These are phyloP conservation scores for Lepus timidus DNA, from an alignment of 2,113 vertebrate species.

Conservation along the genomic window DNA sequence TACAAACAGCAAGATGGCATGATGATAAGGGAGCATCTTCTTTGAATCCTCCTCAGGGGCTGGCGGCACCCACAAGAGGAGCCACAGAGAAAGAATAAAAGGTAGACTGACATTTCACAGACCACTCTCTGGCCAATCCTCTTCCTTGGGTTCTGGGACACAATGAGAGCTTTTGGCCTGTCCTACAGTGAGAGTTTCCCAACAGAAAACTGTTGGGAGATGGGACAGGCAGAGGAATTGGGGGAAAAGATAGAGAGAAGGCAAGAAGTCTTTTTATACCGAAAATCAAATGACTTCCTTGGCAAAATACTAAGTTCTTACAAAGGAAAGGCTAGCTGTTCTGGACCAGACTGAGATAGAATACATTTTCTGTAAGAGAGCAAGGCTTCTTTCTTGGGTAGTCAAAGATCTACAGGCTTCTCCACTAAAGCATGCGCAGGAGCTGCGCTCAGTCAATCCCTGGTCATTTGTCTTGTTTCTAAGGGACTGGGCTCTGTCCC, in stretches of 20 bases:
- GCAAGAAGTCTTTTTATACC: neutral
- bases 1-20: no score
- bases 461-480: neutral
- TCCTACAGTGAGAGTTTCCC: neutral
- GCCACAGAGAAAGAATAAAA: no score
- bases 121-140: rapidly evolving
- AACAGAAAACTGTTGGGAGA: neutral
- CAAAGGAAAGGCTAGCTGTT: neutral
- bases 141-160: neutral
- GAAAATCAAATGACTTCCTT: neutral
- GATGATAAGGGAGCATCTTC: neutral
- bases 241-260: neutral
- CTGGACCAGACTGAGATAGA: neutral
- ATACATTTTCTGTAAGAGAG: neutral
- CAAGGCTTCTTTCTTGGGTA: neutral
- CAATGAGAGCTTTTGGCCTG: neutral
- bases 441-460: neutral
- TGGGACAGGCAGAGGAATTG: neutral
- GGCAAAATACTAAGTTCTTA: neutral
- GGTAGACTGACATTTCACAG: rapidly evolving
- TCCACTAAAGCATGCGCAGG: rapidly evolving
- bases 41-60: rapidly evolving
- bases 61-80: neutral
- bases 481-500: neutral
- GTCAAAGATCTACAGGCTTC: no score